These are phyloP conservation scores for Rutilus rutilus DNA, from an alignment of 2,113 vertebrate genomes.

Conservation along the genomic window DNA sequence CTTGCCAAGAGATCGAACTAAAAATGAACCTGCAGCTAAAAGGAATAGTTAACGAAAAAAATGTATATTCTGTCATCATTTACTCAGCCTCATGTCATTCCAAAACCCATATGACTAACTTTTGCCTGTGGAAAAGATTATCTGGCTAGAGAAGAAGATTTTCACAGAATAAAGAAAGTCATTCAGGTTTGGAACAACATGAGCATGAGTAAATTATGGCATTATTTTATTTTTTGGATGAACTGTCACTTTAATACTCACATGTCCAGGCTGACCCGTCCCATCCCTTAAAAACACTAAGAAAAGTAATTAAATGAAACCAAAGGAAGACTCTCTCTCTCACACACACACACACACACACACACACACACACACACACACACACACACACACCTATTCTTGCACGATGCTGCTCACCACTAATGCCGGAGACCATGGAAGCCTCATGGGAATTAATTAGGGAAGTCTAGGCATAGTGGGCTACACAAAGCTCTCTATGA, in stretches of 20 bases:
- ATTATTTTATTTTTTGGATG: not conserved
- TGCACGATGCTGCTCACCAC: constrained; percentile 4
- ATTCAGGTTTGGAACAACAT: not conserved
- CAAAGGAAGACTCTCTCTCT: constrained; percentile 18
- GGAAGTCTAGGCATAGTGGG: constrained; percentile 52
- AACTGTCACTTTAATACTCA: constrained; percentile 55
- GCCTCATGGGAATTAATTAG: constrained; percentile 63
- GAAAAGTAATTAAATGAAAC: constrained; percentile 62
- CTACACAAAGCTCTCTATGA: constrained; percentile 38
- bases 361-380: constrained; percentile 24
- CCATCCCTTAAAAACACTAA: constrained; percentile 48
- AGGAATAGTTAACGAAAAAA: not conserved
- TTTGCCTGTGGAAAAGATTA: not conserved
- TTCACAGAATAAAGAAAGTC: not conserved
- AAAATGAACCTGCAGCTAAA: constrained; percentile 10
- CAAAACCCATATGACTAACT: not conserved
- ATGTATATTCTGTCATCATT: not conserved
- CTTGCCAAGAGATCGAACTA: constrained; percentile 11
- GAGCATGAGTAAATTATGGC: not conserved
- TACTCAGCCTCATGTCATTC: not conserved
- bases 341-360: constrained; percentile 10
- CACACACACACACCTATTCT: constrained; percentile 22
- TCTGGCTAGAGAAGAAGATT: not conserved
- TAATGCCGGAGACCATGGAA: constrained; percentile 17
- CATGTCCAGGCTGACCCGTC: not conserved